These are phyloP conservation scores for Dromius quadrimaculatus DNA, from an alignment of 2,888 invertebrate species.

Conservation along the genomic window DNA sequence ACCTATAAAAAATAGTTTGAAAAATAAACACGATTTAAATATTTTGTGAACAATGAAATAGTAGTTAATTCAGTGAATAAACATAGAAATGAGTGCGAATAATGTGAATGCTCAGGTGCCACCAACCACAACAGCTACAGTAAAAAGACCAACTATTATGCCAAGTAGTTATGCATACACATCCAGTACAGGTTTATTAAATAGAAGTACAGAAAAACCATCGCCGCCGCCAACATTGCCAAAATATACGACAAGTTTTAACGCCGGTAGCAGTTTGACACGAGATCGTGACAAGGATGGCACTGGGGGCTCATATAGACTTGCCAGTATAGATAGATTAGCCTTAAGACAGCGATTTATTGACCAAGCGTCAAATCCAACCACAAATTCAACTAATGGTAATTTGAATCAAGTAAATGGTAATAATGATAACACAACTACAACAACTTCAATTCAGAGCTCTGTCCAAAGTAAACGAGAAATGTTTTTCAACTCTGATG, in stretches of 20 bases:
- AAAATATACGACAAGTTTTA: slow-evolving; percentile 83
- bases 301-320: slow-evolving; percentile 80
- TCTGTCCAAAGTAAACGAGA: slow-evolving; percentile 88
- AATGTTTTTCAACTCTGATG: slow-evolving; percentile 85
- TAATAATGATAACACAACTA: slow-evolving; percentile 59
- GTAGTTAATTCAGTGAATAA: slow-evolving; percentile 23
- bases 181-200: slow-evolving; percentile 73
- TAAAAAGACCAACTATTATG: slow-evolving; percentile 67
- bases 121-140: slow-evolving; percentile 65
- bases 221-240: slow-evolving; percentile 84
- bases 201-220: slow-evolving; percentile 72
- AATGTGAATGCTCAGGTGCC: slow-evolving; percentile 63
- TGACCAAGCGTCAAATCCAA: slow-evolving; percentile 71
- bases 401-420: slow-evolving; percentile 69
- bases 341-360: slow-evolving; percentile 86
- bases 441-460: slow-evolving; percentile 68
- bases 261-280: slow-evolving; percentile 75
- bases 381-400: slow-evolving; percentile 60
- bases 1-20: slow-evolving; percentile 53
- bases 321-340: slow-evolving; percentile 85
- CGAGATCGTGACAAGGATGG: slow-evolving; percentile 77
- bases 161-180: slow-evolving; percentile 76
- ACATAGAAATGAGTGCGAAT: slow-evolving; percentile 64
- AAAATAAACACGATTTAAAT: slow-evolving; percentile 2
- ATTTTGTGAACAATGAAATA: slow-evolving; percentile 40